Percentiles rank a stretch among this genome's conserved stretches.
phyloP scores from a whole-genome alignment of 2,797 vertebrate genomes.

The Caiman crocodilus region DNA sequence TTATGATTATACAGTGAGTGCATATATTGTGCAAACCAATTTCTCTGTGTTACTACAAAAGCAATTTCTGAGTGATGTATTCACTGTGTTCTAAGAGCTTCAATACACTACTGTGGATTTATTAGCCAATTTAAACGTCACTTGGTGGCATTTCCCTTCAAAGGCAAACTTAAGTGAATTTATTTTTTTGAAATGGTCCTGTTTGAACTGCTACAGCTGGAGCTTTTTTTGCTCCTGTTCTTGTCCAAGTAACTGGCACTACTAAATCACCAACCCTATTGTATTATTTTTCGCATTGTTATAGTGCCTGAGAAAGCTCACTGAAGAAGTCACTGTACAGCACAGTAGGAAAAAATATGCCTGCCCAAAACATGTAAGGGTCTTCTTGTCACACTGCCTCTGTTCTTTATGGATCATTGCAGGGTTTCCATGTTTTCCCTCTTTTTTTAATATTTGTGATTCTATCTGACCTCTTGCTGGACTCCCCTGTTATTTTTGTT shows the following conservation, averaged over 20 bases:
- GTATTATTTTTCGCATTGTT: neutral
- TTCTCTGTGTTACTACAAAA: neutral
- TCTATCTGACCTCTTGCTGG: neutral
- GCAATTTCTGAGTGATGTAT: neutral
- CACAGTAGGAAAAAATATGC: neutral
- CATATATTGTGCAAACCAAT: neutral
- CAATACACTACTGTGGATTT: neutral
- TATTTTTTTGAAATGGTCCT: fast-evolving
- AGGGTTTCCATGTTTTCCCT: too few species aligned
- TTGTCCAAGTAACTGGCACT: neutral
- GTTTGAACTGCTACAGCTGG: neutral
- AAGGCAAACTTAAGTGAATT: neutral
- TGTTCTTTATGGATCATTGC: neutral
- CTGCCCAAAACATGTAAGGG: neutral
- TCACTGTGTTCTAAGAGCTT: fast-evolving
- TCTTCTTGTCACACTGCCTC: neutral
- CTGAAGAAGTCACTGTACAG: neutral
- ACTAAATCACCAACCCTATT: fast-evolving
- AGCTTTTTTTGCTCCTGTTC: neutral
- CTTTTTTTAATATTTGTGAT: neutral
- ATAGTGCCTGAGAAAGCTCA: too few species aligned
- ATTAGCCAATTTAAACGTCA: fast-evolving
- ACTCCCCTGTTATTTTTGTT: neutral
- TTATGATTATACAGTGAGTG: neutral
- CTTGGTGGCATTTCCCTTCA: neutral